A percentile compares a stretch with the other conserved stretches of the same genome.
phyloP scores from a whole-genome alignment of 2,797 vertebrate genomes.

The Ptychadena robeensis region DNA sequence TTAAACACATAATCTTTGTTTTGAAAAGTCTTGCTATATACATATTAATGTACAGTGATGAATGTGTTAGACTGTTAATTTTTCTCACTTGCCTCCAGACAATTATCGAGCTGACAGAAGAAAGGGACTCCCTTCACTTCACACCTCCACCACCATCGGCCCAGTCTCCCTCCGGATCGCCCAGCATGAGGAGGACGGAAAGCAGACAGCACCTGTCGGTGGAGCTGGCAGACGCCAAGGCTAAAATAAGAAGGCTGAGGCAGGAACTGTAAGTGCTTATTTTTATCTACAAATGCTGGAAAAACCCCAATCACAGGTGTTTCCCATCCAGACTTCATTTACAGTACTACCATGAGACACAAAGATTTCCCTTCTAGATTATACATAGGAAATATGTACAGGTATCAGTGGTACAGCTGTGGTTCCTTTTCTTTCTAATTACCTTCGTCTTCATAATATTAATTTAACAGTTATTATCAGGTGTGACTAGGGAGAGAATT shows the following conservation, averaged over 20 bases:
- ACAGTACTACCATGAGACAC: not conserved
- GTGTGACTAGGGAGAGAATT: not conserved
- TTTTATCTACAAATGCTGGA: not conserved
- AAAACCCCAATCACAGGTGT: not conserved
- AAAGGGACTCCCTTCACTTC: slow-evolving; percentile 88
- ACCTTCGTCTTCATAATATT: not conserved
- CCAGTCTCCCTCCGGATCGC: slow-evolving; percentile 89
- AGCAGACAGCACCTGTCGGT: slow-evolving; percentile 95
- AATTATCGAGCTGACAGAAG: slow-evolving; percentile 92
- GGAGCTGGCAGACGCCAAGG: slow-evolving; percentile 95
- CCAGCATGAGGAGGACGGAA: slow-evolving; percentile 93
- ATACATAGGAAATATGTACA: not conserved
- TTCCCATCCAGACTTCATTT: not conserved
- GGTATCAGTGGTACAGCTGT: not conserved
- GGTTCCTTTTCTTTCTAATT: too few relatives aligned
- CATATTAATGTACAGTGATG: not conserved
- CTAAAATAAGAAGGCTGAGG: slow-evolving; percentile 91
- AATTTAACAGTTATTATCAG: not conserved
- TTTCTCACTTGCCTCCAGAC: slow-evolving; percentile 75
- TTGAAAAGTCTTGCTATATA: not conserved
- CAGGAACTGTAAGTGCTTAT: slow-evolving; percentile 90
- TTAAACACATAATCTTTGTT: not conserved
- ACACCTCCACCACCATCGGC: slow-evolving; percentile 80
- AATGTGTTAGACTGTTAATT: not conserved
- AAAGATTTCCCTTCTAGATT: not conserved